Conservation (phyloP, 2,113 vertebrate genomes). For the Seriola quinqueradiata region DNA sequence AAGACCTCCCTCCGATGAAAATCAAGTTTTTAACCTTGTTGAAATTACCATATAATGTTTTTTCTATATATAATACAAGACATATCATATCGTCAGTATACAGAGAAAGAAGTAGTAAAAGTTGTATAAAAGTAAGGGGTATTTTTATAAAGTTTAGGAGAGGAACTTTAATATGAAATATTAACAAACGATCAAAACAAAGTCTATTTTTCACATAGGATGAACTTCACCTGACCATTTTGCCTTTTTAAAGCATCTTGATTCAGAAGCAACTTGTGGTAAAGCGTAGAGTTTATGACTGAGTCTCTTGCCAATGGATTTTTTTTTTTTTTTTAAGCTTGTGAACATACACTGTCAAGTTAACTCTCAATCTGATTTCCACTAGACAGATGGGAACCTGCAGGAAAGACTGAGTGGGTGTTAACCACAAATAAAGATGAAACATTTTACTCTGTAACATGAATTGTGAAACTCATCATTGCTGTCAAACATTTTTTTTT, state of each 20-base stretch:
- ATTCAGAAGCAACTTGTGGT: not conserved
- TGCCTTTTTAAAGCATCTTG: not conserved
- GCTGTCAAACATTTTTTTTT: constrained; percentile 41
- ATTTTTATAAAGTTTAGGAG: no score
- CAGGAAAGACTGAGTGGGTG: constrained; percentile 42
- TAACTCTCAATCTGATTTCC: constrained; percentile 11
- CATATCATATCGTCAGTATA: no score
- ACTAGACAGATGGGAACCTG: constrained; percentile 7
- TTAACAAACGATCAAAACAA: not conserved
- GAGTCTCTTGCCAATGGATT: not conserved
- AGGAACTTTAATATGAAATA: not conserved
- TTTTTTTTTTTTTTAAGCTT: not conserved
- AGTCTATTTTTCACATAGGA: not conserved
- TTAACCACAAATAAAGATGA: constrained; percentile 49
- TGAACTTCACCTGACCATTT: not conserved
- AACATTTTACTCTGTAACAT: constrained; percentile 19
- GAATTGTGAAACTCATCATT: constrained; percentile 35
- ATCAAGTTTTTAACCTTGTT: no score
- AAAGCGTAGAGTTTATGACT: not conserved
- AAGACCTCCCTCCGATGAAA: no score
- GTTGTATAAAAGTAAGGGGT: no score
- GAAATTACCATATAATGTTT: no score
- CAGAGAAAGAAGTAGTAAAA: no score
- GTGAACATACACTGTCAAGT: not conserved
- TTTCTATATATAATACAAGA: no score